Conservation (phyloP, 2,888 invertebrate genomes). For the Aporophyla nigra region DNA sequence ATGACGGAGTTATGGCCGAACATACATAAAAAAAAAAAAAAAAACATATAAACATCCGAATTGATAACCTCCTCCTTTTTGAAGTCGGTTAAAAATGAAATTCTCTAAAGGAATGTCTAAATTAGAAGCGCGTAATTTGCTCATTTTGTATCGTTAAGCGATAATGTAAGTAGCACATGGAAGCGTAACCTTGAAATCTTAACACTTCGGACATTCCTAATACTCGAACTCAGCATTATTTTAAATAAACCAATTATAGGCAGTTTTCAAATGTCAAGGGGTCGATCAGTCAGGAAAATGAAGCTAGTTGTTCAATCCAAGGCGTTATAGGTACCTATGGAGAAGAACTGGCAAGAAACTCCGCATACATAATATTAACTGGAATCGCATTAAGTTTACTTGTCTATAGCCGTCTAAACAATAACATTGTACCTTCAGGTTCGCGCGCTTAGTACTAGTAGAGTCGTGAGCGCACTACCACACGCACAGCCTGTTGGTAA, state of each 20-base stretch:
- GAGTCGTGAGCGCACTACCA: slow-evolving; percentile 51
- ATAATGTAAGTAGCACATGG: slow-evolving; percentile 31
- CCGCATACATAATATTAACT: slow-evolving; percentile 4
- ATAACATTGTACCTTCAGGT: slow-evolving; percentile 55
- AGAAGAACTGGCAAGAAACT: neutral
- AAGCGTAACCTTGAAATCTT: slow-evolving; percentile 28
- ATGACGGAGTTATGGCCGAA: too few species aligned
- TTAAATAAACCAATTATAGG: neutral
- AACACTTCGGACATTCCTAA: slow-evolving; percentile 19
- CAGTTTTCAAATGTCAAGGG: too few species aligned
- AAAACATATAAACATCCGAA: too few species aligned
- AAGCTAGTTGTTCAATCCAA: neutral
- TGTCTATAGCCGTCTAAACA: slow-evolving; percentile 56
- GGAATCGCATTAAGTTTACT: slow-evolving; percentile 16
- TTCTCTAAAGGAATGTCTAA: neutral
- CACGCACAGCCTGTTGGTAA: slow-evolving; percentile 74
- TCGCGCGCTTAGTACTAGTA: slow-evolving; percentile 45
- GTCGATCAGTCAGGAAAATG: neutral
- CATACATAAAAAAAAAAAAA: too few species aligned
- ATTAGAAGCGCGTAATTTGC: neutral
- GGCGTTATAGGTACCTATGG: neutral
- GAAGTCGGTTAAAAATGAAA: too few species aligned
- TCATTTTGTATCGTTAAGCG: neutral
- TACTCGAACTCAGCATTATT: neutral
- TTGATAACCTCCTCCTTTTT: too few species aligned